phyloP scores from a whole-genome alignment of 2,888 invertebrate species.

The Agriopis aurantiaria region DNA sequence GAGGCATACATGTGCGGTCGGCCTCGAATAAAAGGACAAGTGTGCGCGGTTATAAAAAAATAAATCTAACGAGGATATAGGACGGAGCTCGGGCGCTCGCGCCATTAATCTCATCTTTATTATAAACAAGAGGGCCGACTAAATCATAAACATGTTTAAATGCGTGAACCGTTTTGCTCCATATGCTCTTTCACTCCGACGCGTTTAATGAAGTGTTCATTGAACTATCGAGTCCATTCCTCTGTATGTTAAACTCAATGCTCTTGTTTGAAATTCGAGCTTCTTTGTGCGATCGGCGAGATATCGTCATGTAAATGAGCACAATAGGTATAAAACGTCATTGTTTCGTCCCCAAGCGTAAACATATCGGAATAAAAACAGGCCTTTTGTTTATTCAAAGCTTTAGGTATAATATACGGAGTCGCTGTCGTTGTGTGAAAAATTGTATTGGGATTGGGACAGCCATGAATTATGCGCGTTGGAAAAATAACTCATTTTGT shows the following conservation, averaged over 20 bases:
- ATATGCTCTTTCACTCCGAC: conserved; percentile 58
- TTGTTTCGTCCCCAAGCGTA: conserved; percentile 29
- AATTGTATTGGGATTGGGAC: conserved; percentile 61
- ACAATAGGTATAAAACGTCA: conserved; percentile 27
- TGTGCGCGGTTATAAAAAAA: conserved; percentile 57
- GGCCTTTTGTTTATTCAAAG: conserved; percentile 33
- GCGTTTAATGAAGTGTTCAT: conserved; percentile 60
- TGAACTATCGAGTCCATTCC: conserved; percentile 47
- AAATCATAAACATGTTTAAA: conserved; percentile 80
- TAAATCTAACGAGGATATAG: conserved; percentile 74
- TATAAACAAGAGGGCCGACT: conserved; percentile 76
- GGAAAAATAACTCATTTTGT: conserved; percentile 67
- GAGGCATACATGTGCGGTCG: conserved; percentile 66
- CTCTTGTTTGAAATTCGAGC: conserved; percentile 28
- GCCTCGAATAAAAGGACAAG: conserved; percentile 72
- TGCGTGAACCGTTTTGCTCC: conserved; percentile 38
- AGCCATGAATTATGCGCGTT: conserved; percentile 62
- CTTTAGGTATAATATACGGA: conserved; percentile 14
- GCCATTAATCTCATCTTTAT: conserved; percentile 80
- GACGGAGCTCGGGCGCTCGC: conserved; percentile 60
- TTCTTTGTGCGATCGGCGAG: conserved; percentile 23
- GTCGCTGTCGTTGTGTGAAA: conserved; percentile 45
- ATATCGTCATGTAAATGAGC: conserved; percentile 27
- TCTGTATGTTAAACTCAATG: conserved; percentile 29
- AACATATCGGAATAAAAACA: conserved; percentile 30